Evolutionary conservation across 2,888 invertebrate genomes (phyloP), one percentile per base, ranked within the genome.

Genomic region (Drosophila mercatorum): DNA sequence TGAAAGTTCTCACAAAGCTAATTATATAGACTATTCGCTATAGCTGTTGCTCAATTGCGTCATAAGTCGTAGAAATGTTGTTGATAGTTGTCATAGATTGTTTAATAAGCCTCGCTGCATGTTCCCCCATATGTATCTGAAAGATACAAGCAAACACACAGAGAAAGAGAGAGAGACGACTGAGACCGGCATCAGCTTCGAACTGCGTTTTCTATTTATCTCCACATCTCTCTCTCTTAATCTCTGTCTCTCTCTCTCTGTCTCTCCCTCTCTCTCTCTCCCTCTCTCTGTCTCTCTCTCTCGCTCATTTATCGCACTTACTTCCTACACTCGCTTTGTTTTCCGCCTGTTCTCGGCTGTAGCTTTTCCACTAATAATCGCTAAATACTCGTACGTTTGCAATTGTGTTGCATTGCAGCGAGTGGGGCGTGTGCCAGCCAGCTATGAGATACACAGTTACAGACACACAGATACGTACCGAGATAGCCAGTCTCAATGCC

Each of bases 401-500:
- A 86, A 80, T 84, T 88, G 88, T 88, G 88, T 75, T 80, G 88
- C 86, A 83, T n/a, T 67, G 69, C 75, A 72, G 66, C 64, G 69
- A 72, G 68, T 68, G 71, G 64, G 67, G 72, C 69, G 64, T 79
- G 72, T 60, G 68, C 67, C 64, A 67, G 49, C 77, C 63, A 67
- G 49, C 77, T 64, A 40, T 61, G 57, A 65, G 65, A 65, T 67
- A 72, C 51, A 53, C 55, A 74, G 46, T 51, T 57, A 62, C 56
- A 73, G 11, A 72, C 10, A 66, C 34, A 44, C 5, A 56, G 28
- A 43, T 58, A 51, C 52, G 22, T 22, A 60, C 36, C 43, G 63
- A 67, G 44, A 70, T 60, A 64, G 66, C 44, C 53, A 77, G 73
- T 70, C 73, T 88, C 84, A 84, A 84, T 84, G 84, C 84, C 89